These are phyloP conservation scores for Rhopalosiphum maidis DNA, from an alignment of 1,140 invertebrate species.

Conservation along the genomic window DNA sequence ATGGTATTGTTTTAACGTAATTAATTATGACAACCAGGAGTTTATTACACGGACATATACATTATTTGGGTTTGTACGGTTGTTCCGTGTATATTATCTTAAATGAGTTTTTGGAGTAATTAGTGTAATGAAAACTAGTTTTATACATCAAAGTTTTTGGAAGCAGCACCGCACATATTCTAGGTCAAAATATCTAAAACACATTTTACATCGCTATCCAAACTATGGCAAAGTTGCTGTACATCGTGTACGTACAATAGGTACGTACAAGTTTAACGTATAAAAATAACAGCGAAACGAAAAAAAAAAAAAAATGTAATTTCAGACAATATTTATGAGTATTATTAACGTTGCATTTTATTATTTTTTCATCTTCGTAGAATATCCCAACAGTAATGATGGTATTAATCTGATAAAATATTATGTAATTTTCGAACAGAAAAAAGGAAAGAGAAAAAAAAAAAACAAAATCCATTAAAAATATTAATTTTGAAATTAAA, in stretches of 20 bases:
- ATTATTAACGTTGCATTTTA: constrained; percentile 24
- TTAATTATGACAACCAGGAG: not conserved
- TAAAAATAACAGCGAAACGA: not conserved
- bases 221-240: not conserved
- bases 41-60: not conserved
- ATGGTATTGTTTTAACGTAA: not conserved
- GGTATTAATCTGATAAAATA: constrained; percentile 32
- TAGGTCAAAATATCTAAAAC: not conserved
- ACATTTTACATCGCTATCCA: not conserved
- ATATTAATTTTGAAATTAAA: constrained; percentile 27
- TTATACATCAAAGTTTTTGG: constrained; percentile 12
- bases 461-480: constrained; percentile 21
- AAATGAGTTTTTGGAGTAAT: constrained; percentile 25
- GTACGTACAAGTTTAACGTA: not conserved
- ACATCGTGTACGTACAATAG: not conserved
- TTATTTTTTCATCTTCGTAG: constrained; percentile 24
- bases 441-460: not conserved
- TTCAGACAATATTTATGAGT: constrained; percentile 7
- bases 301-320: not conserved
- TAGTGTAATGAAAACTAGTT: constrained; percentile 35
- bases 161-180: not conserved
- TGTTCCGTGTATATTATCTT: not conserved
- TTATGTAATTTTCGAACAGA: constrained; percentile 21
- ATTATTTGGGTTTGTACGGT: not conserved
- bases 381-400: not conserved